These are phyloP conservation scores for Dissostichus mawsoni DNA, from an alignment of 2,113 vertebrate species.

Conservation along the genomic window DNA sequence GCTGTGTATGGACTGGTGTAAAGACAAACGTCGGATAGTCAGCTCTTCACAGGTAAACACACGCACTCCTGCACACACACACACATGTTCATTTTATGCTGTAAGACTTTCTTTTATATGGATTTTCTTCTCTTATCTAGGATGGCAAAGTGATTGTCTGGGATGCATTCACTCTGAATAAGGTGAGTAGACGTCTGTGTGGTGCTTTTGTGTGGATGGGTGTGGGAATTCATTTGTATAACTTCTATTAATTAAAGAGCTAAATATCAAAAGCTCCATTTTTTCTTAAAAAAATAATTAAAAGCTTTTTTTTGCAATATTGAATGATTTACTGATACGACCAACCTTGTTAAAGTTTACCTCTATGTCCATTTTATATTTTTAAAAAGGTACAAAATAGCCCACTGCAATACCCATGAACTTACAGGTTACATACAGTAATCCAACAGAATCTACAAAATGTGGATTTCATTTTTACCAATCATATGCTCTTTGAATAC, in stretches of 20 bases:
- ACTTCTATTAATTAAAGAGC: neutral
- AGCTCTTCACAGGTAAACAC: slow-evolving; percentile 95
- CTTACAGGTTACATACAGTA: neutral
- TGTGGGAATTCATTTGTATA: neutral
- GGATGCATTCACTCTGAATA: slow-evolving; percentile 98
- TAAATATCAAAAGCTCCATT: too few species aligned
- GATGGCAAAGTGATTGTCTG: slow-evolving; percentile 98
- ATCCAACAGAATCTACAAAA: neutral
- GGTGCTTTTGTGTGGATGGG: neutral
- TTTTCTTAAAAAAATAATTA: too few species aligned
- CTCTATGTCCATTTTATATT: neutral
- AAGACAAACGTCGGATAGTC: slow-evolving; percentile 94
- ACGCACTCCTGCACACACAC: neutral
- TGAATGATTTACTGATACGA: neutral
- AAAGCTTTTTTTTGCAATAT: neutral
- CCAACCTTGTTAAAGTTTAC: neutral
- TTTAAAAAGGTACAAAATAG: neutral
- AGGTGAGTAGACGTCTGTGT: slow-evolving; percentile 83
- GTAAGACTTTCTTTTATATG: neutral
- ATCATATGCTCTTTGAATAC: too few species aligned
- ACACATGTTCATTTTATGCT: neutral
- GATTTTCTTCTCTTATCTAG: slow-evolving; percentile 76
- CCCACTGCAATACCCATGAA: neutral
- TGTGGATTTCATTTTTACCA: too few species aligned
- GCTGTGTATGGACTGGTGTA: slow-evolving; percentile 98